Conservation (phyloP, 2,113 vertebrate genomes). For the Spermophilus dauricus region DNA sequence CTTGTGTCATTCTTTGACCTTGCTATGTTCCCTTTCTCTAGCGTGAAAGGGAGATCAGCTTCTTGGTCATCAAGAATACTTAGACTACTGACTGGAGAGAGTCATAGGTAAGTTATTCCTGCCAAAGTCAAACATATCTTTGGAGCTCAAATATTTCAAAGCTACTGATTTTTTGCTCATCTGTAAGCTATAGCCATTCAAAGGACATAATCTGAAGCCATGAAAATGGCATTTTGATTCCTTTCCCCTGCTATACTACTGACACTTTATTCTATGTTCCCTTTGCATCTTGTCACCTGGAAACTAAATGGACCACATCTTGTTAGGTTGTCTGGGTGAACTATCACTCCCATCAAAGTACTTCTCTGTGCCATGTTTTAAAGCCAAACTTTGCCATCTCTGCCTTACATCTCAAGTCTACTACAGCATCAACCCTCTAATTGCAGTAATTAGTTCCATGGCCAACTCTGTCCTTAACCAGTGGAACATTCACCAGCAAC, state of each 20-base stretch:
- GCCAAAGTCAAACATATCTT: not conserved
- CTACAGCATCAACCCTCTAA: not conserved
- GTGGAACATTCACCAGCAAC: not conserved
- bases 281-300: conserved; percentile 61
- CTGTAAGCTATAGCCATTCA: not conserved
- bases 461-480: not conserved
- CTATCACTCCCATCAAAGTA: conserved; percentile 72
- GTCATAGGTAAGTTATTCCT: not conserved
- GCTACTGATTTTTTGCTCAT: not conserved
- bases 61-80: not conserved
- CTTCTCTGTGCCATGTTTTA: conserved; percentile 70
- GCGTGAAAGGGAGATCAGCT: not conserved
- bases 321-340: conserved; percentile 71
- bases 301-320: conserved; percentile 74
- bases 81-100: not conserved
- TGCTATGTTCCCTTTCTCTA: not conserved
- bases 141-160: not conserved
- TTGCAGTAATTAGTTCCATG: not conserved
- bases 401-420: not conserved
- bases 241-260: not conserved
- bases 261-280: conserved; percentile 4
- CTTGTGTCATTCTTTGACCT: not conserved
- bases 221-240: not conserved
- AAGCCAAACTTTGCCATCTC: not conserved
- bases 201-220: conserved; percentile 4